Percentiles rank a stretch among this genome's conserved stretches.
Conservation (phyloP, 2,113 vertebrate genomes). For the Perca flavescens region DNA sequence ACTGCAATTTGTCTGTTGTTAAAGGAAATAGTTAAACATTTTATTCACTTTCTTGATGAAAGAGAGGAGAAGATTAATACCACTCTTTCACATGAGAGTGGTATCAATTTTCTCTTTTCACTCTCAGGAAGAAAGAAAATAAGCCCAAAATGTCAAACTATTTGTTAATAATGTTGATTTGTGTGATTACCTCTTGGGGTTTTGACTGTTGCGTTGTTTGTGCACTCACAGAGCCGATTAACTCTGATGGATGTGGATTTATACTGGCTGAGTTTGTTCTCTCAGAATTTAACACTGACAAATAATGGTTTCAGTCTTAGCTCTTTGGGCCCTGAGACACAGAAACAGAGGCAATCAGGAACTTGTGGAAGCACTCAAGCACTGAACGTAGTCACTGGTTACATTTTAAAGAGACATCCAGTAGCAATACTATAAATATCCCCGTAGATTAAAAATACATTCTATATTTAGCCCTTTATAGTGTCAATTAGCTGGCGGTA, state of each 20-base stretch:
- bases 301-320: not conserved
- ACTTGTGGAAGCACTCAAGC: not conserved
- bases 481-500: conserved; percentile 37
- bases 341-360: not conserved
- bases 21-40: not conserved
- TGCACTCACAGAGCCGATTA: not conserved
- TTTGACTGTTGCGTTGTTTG: conserved; percentile 1
- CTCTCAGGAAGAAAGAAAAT: not conserved
- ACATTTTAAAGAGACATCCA: conserved; percentile 14
- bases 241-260: conserved; percentile 18
- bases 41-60: not conserved
- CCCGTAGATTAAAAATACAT: conserved; percentile 20
- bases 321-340: not conserved
- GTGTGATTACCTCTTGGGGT: not conserved
- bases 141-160: not conserved
- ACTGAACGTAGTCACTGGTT: not conserved
- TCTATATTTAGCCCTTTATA: conserved; percentile 38
- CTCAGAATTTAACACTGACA: not conserved
- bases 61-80: not conserved
- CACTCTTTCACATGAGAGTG: no score
- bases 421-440: conserved; percentile 15
- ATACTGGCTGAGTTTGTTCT: not conserved
- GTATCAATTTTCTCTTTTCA: not conserved
- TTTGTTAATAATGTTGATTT: conserved; percentile 9
- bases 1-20: not conserved